Evolutionary conservation across 2,113 vertebrate genomes (phyloP), one percentile per base, ranked within the genome.

Genomic region (Sterna hirundo): DNA sequence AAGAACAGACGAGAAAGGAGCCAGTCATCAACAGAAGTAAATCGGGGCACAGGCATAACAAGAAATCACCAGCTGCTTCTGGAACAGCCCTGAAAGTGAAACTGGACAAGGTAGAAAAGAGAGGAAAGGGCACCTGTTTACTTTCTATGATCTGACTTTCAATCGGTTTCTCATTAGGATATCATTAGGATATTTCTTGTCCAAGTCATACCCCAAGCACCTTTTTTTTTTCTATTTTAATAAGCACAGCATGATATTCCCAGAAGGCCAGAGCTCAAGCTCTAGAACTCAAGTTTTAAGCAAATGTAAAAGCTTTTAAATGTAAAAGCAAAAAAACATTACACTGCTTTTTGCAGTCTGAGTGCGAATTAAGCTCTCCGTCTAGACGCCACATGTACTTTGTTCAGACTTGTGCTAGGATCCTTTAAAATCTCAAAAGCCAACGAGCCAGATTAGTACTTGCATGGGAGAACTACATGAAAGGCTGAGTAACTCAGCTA

Each of bases 391-490:
- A 2, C 83, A 68, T 21, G 52, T 85, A 87, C 52, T 96, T 84
- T 89, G 61, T 70, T 94, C 75, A 40, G 77, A 40, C 81, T 93
- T 93, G 52, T 57, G n/a, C 55, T 96, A 42, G 81, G 55, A 95
- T 87, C 51, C 74, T 91, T 84, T 75, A 93, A 91, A 91, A 88
- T 89, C 81, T 94, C 80, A 77, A 79, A 84, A 94, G 40, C 57
- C 36, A 85, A 51, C 0, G 11, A 89, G 58, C 36, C 69, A 87
- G 54, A 91, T 89, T 84, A 89, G 57, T 91, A 49, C 83, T 89
- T 93, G 88, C 57, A 95, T 84, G 83, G 77, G 27, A 94, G 65
- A 95, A 32, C 83, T 88, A 76, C 74, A 65, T 89, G 74, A 92
- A 93, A 92, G 66, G 30, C 52, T 69, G 40, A 80, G 64, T 65